Conservation (phyloP, 2,888 invertebrate species). For the Drosophila hamatofila region DNA sequence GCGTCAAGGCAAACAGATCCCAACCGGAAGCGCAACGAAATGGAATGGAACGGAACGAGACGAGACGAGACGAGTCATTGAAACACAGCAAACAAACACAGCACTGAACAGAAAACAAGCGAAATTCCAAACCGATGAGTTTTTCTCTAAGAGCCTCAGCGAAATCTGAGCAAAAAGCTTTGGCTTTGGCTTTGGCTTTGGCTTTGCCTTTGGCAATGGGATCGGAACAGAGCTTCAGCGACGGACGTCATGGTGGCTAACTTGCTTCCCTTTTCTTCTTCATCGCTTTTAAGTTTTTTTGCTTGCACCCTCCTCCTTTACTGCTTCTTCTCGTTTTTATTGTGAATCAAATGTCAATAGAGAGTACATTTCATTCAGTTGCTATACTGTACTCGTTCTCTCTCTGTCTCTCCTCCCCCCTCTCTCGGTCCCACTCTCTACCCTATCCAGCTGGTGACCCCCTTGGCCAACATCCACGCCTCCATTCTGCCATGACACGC, state of each 20-base stretch:
- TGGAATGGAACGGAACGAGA: constrained; percentile 31
- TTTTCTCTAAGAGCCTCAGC: constrained; percentile 42
- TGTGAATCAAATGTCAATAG: constrained; percentile 80
- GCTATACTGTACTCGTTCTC: constrained; percentile 42
- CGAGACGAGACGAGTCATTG: constrained; percentile 1
- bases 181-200: constrained; percentile 61
- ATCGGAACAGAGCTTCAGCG: constrained; percentile 47
- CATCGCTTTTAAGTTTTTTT: constrained; percentile 22
- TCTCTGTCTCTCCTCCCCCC: constrained; percentile 11
- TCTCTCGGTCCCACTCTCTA: constrained; percentile 13
- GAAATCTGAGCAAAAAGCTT: constrained; percentile 69
- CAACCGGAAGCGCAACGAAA: constrained; percentile 38
- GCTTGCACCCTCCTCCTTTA: constrained; percentile 3
- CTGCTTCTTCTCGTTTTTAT: constrained; percentile 6
- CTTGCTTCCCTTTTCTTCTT: constrained; percentile 4
- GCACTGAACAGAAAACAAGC: constrained; percentile 13
- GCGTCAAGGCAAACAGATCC: constrained; percentile 59
- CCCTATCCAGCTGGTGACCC: background rate
- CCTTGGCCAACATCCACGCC: background rate
- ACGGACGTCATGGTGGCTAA: constrained; percentile 40
- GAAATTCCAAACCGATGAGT: constrained; percentile 51
- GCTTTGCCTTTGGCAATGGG: constrained; percentile 54
- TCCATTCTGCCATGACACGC: constrained; percentile 38
- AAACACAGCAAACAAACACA: constrained; percentile 40
- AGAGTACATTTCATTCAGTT: constrained; percentile 79